phyloP scores from a whole-genome alignment of 2,888 invertebrate genomes.

The Pherbina coryleti region DNA sequence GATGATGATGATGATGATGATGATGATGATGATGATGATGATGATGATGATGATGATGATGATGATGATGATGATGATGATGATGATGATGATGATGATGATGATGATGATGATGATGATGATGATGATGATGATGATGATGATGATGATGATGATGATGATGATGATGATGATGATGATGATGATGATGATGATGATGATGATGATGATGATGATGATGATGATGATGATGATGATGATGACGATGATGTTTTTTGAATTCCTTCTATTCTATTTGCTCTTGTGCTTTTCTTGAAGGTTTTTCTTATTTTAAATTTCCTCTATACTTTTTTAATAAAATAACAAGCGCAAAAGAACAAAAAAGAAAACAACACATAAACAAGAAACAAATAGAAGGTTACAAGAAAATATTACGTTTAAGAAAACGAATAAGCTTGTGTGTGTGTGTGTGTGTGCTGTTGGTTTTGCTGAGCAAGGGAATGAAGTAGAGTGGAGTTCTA shows the following conservation, averaged over 20 bases:
- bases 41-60: background rate
- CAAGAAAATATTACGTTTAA: background rate
- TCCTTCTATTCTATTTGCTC: background rate
- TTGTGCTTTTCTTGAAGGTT: background rate
- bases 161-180: no score
- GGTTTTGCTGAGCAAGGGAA: background rate
- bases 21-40: background rate
- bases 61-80: background rate
- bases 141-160: background rate
- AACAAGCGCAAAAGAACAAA: background rate
- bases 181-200: no score
- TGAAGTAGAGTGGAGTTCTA: background rate
- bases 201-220: background rate
- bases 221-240: background rate
- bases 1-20: constrained; percentile 1
- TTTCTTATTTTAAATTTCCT: background rate
- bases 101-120: background rate
- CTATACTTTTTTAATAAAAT: background rate
- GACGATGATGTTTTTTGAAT: background rate
- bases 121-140: background rate
- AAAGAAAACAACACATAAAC: constrained; percentile 29
- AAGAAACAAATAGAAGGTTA: constrained; percentile 27
- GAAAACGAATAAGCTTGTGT: no score
- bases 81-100: background rate
- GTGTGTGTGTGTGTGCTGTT: no score